These are phyloP conservation scores for Ptychobarbus kaznakovi DNA, from an alignment of 2,797 vertebrate genomes.

Conservation along the genomic window DNA sequence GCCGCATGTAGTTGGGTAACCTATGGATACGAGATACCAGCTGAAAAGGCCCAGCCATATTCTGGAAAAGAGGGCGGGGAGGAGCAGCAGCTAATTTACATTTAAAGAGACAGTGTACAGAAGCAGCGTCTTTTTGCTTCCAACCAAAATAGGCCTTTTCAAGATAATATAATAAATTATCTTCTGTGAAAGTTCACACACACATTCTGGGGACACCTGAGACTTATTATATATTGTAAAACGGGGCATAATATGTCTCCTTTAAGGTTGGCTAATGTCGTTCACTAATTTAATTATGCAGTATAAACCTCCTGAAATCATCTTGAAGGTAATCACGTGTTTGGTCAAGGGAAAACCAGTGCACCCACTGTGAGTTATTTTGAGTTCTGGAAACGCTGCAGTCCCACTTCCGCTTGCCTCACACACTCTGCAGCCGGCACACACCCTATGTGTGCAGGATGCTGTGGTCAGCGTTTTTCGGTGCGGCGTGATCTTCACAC, in stretches of 20 bases:
- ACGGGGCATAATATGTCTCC: background rate
- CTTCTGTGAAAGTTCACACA: background rate
- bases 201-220: background rate
- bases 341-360: slow-evolving; percentile 44
- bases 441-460: slow-evolving; percentile 44
- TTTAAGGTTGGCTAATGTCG: background rate
- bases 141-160: background rate
- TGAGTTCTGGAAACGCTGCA: slow-evolving; percentile 36
- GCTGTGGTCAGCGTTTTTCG: slow-evolving; percentile 30
- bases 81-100: too few relatives aligned
- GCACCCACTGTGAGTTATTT: slow-evolving; percentile 46
- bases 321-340: slow-evolving; percentile 26
- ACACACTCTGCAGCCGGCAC: background rate
- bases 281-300: background rate
- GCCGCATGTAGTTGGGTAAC: too few relatives aligned
- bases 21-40: too few relatives aligned
- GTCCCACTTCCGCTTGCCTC: slow-evolving; percentile 25
- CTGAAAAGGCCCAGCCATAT: too few relatives aligned
- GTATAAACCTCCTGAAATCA: background rate
- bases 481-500: slow-evolving; percentile 38
- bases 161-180: background rate
- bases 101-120: too few relatives aligned
- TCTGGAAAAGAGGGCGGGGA: too few relatives aligned
- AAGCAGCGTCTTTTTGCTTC: too few relatives aligned
- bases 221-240: background rate